Evolutionary conservation across 1,140 invertebrate species (phyloP), one percentile per base, ranked within the genome.

Genomic region (Philopotamus ludificatus): DNA sequence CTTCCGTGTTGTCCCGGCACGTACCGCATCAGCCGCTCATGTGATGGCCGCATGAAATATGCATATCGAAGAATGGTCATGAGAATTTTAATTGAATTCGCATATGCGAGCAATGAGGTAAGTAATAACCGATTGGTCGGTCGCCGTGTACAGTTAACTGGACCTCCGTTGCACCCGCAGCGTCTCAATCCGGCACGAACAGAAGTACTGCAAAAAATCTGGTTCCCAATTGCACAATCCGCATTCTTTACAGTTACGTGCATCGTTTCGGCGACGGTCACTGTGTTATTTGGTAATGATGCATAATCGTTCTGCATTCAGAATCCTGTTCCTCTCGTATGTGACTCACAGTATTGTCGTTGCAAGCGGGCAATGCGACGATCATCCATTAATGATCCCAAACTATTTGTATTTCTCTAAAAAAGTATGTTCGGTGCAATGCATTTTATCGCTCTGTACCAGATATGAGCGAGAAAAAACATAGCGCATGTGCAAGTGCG

Each of bases 201-300:
- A n/a, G n/a, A n/a, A n/a, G 18, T 26, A 22, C 44, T 3, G 10
- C 28, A 39, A 23, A 60, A 60, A 49, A 44, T 21, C 23, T 60
- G 42, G 1, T 3, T 15, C 42, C 57, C 42, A 39, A 60, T 60
- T 47, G 44, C 57, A 25, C 57, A 60, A 60, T 60, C 42, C 41
- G 57, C 57, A 60, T 60, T 60, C 57, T 60, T 60, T 60, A 60
- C 57, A 60, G 57, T 60, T 60, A 60, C 57, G 3, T 23, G 22
- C 23, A 47, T 47, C 44, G 18, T 47, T 47, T 47, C 15, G 44
- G 41, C 21, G n/a, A 21, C 57, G 57, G 57, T 60, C 57, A 60
- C 41, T 60, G 23, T 60, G 57, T 60, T 60, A 60, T 60, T 60
- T 60, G 57, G 57, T 60, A 60, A 60, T 60, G 57, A 60, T 47